These are phyloP conservation scores for Platycheirus albimanus DNA, from an alignment of 2,888 invertebrate species.

Conservation along the genomic window DNA sequence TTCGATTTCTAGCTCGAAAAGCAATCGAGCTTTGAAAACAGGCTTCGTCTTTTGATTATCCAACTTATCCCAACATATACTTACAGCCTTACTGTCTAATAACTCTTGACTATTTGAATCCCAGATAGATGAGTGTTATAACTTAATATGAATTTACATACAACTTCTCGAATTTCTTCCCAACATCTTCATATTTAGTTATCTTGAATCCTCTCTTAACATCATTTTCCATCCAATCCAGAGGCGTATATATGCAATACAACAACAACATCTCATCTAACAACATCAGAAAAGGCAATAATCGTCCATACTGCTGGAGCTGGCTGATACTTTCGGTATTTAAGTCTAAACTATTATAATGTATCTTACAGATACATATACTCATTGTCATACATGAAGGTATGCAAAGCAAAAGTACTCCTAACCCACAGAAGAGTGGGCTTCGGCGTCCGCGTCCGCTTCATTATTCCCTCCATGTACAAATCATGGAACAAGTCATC, in stretches of 20 bases:
- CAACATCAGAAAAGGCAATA: slow-evolving; percentile 18
- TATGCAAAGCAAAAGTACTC: slow-evolving; percentile 65
- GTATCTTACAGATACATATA: slow-evolving; percentile 16
- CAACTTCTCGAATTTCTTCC: slow-evolving; percentile 10
- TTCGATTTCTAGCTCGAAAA: no score
- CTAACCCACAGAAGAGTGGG: slow-evolving; percentile 66
- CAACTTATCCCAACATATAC: no score
- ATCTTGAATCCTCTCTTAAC: slow-evolving; percentile 74
- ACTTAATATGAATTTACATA: neutral
- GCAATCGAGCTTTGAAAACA: no score
- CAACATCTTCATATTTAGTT: slow-evolving; percentile 67
- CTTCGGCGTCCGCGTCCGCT: slow-evolving; percentile 47
- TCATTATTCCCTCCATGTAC: slow-evolving; percentile 52
- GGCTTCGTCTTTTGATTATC: no score
- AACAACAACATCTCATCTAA: slow-evolving; percentile 33
- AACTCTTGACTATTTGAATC: slow-evolving; percentile 1
- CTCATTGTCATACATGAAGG: neutral
- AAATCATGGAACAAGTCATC: slow-evolving; percentile 58
- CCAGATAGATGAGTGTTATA: neutral
- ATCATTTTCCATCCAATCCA: slow-evolving; percentile 66
- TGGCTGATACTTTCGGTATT: no score
- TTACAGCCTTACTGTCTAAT: slow-evolving; percentile 18
- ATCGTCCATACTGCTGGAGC: no score
- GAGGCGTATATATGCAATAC: slow-evolving; percentile 40
- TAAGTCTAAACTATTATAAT: no score